Evolutionary conservation across 2,888 invertebrate genomes (phyloP), one percentile per base, ranked within the genome.

Genomic region (Antheraea assamensis): DNA sequence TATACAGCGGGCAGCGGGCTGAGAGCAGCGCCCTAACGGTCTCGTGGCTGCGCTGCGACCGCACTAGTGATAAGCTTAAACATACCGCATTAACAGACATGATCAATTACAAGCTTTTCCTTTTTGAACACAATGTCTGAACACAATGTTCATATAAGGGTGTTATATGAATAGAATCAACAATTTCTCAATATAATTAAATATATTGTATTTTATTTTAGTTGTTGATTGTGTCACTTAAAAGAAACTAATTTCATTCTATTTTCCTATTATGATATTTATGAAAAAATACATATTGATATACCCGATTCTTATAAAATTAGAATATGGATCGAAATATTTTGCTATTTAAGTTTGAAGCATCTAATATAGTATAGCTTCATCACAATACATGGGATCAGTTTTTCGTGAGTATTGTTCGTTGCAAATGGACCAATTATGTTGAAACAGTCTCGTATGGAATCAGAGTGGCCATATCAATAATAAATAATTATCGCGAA

Each of bases 11-110:
- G 0, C 17, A 66, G 66, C 66, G 81, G 76, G 80, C 76, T 75
- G 74, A 79, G 81, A 78, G 82, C 79, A 78, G 80, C 82, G 81
- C 83, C 80, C 82, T 89, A 89, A 88, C 90, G 89, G 89, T 85
- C 84, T 82, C 81, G 80, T 78, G 78, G 75, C 78, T 73, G 75
- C 84, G 83, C 82, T 80, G 80, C 78, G 77, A 75, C 78, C 78
- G 72, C 78, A 75, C 78, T 77, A 73, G 78, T 82, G 85, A 87
- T 88, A 87, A 86, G 82, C 85, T 75, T 79, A 71, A 47, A 80
- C 83, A 80, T 79, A 80, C 80, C 80, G 82, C 79, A 79, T 79
- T 80, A 78, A 78, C 80, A 77, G 77, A 80, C 79, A 79, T 82
- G 79, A 82, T 84, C 84, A 82, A 85, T 84, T 84, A 84, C 78